Evolutionary conservation across 2,797 vertebrate species (phyloP).

Genomic region (Lophotriccus pileatus): DNA sequence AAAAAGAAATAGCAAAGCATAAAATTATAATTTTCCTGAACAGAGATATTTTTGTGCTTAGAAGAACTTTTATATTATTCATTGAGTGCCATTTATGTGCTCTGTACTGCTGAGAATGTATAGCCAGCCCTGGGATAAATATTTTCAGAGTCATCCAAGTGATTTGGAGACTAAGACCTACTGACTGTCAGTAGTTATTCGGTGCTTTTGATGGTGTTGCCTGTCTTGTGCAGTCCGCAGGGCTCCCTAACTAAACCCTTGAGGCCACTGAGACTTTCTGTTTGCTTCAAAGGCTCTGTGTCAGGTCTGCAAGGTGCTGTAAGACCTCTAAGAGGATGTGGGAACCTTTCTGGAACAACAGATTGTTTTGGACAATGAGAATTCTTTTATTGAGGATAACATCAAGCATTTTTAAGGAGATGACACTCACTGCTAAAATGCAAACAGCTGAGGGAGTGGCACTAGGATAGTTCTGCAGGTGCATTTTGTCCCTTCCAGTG

Average conservation of each 20-base stretch:
- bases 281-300: background rate
- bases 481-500: background rate
- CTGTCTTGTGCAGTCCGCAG: background rate
- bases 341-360: background rate
- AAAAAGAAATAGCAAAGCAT: constrained; percentile 2
- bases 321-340: background rate
- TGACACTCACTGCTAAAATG: background rate
- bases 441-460: background rate
- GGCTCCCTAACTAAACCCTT: background rate
- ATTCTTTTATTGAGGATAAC: background rate
- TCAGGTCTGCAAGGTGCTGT: background rate
- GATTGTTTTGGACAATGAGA: background rate
- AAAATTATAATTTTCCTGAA: constrained; percentile 8
- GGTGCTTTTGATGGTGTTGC: background rate
- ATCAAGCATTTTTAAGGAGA: background rate
- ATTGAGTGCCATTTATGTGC: background rate
- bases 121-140: background rate
- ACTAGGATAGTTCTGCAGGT: background rate
- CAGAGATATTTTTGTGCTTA: background rate
- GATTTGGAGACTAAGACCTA: background rate
- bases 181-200: background rate
- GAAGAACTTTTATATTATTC: background rate
- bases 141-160: background rate
- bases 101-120: background rate
- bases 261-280: background rate